Base-by-base conservation (phyloP, 2,113 vertebrate species). In the Pogonocichla stellata region DNA sequence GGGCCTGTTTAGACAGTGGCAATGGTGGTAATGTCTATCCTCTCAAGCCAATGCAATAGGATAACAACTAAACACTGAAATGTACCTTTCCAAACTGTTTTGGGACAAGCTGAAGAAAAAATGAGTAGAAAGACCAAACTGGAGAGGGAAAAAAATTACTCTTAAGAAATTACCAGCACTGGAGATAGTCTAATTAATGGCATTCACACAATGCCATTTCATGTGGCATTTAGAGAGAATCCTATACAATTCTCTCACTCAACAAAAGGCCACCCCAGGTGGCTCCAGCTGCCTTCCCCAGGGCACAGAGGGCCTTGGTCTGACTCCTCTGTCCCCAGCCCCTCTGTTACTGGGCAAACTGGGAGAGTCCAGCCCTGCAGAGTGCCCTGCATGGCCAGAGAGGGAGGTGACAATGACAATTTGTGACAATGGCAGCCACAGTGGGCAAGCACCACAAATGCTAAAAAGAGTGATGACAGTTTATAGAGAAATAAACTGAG, bases 1-100 rank as follows among this genome's bases (percentile, higher is more conserved):
- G 65, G 16, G 6, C 6, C 28, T 43, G 2, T 50, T 78, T 12
- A 43, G 29, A 47, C 29, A 58, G 47, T 1, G 38, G 20, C 10
- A 61, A 1, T 9, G 7, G 7, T 5, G 2, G 8, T 3, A 34
- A 19, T 5, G 17, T 2, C 5, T 10, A 6, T 31, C 23, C 31
- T 85, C 34, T 65, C 29, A 60, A 81, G 15, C 9, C 64, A 57
- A 5, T 5, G 6, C 8, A 58, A 18, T 3, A 33, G 12, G 5
- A 23, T 33, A 65, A 50, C 31, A 72, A n/a, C 43, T 29, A 16
- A 71, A 75, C 24, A n/a, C 29, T 23, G 15, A 29, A 38, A 12
- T 1, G 2, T 15, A 15, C 19, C 8, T 66, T 90, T 53, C 40
- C 23, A 62, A 33, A 13, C 4, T 26, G 9, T 38, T 75, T 22